phyloP scores from a whole-genome alignment of 2,888 invertebrate species.

The Drosophila multiciliata region DNA sequence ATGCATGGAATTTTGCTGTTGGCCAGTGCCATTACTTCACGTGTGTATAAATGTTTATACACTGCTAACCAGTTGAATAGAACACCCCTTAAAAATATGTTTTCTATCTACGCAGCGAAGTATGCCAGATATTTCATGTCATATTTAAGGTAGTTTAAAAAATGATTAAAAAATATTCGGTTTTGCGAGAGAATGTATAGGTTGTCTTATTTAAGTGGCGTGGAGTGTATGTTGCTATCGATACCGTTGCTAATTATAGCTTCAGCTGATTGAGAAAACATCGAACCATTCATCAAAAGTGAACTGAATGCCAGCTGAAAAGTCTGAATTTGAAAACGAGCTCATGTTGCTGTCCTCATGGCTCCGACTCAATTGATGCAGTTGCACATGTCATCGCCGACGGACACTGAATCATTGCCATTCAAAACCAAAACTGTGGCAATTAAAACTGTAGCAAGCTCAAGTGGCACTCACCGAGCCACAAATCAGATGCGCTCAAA shows the following conservation, averaged over 20 bases:
- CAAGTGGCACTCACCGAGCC: constrained; percentile 58
- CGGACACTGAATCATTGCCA: constrained; percentile 19
- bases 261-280: constrained; percentile 19
- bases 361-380: neutral
- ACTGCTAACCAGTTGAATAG: neutral
- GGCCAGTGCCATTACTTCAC: neutral
- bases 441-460: constrained; percentile 75
- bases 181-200: neutral
- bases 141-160: too few relatives aligned
- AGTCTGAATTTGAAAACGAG: constrained; percentile 24
- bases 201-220: neutral
- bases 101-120: neutral
- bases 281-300: constrained; percentile 56
- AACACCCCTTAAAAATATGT: neutral
- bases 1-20: constrained; percentile 17
- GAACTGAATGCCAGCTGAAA: constrained; percentile 37
- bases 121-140: neutral
- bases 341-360: neutral
- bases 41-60: neutral
- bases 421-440: constrained; percentile 49
- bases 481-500: constrained; percentile 21
- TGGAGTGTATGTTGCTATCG: constrained; percentile 15
- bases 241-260: constrained; percentile 58
- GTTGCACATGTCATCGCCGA: constrained; percentile 9
- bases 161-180: too few relatives aligned